Evolutionary conservation across 2,113 vertebrate species (phyloP), one percentile per base, ranked within the genome.

Genomic region (Rallus limicola): DNA sequence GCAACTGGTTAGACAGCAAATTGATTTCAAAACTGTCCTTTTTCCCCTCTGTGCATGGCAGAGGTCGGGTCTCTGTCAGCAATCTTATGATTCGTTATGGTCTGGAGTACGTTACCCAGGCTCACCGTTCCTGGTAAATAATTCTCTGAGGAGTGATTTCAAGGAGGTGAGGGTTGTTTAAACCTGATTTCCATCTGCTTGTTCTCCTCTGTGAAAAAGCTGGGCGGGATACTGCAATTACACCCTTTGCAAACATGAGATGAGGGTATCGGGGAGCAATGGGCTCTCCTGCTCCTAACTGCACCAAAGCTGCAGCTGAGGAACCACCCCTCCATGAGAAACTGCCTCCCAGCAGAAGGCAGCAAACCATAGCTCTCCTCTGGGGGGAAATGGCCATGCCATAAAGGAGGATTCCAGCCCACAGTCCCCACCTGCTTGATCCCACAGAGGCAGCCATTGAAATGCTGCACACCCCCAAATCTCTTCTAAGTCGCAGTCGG

Each of bases 1-100:
- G 93, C 83, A 97, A 95, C 62, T 95, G 63, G 53, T 86, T 74
- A 86, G 83, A 52, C 24, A 78, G 77, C 50, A 93, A 81, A 93
- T 58, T 69, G 76, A 93, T 96, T 91, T 86, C 59, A 86, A 89
- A 88, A 44, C 53, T 4, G 4, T 21, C 75, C 38, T 46, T 82
- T 44, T 42, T 29, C 78, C 78, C 29, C 75, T 67, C 67, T 59
- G 59, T n/a, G 55, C 36, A 55, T 29, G 67, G 62, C 50, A 81
- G 34, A 82, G 92, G 33, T 82, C 64, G 33, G 62, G 71, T 33
- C 53, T 90, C 80, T 78, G 42, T 80, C 70, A 92, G 82, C 64
- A 72, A 46, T 55, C 65, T 56, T 91, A 56, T n/a, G 70, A 90
- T 55, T 83, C 0, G 5, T 80, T 83, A 70, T 12, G 21, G 59